phyloP scores from a whole-genome alignment of 2,113 vertebrate species.

The Grantiella picta region DNA sequence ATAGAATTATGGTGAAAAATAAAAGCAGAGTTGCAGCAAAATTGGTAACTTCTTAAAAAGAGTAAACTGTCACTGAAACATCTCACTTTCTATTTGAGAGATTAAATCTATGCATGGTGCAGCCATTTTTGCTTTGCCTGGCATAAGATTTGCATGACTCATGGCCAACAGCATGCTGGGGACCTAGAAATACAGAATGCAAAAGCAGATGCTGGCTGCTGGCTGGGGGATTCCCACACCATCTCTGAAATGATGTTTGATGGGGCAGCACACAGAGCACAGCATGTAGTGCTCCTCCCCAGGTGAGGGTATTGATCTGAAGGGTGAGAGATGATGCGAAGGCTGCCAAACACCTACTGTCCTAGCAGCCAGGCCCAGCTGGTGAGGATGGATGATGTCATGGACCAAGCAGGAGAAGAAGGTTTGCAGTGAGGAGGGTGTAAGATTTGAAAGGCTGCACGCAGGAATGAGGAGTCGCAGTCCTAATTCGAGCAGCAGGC shows the following conservation, averaged over 20 bases:
- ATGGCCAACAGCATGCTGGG: neutral
- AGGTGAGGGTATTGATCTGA: neutral
- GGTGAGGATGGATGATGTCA: neutral
- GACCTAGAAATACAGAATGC: neutral
- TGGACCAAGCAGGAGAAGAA: neutral
- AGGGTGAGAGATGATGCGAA: neutral
- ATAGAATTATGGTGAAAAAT: neutral
- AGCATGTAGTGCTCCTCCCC: neutral
- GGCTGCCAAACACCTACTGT: neutral
- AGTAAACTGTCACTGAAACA: conserved; percentile 26
- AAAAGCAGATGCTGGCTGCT: neutral
- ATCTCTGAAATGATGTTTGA: neutral
- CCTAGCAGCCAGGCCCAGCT: neutral
- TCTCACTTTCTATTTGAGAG: conserved; percentile 57
- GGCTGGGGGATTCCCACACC: neutral
- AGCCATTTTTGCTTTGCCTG: conserved; percentile 41
- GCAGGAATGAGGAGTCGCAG: neutral
- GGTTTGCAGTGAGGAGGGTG: neutral
- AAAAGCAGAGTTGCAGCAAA: neutral
- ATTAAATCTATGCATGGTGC: conserved; percentile 3
- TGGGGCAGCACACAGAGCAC: neutral
- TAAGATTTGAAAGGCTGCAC: conserved; percentile 11
- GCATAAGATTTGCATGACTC: conserved; percentile 39
- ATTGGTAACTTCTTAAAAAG: conserved; percentile 39
- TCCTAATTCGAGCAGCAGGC: neutral